phyloP scores from a whole-genome alignment of 2,888 invertebrate genomes.

The Phragmatobia fuliginosa region DNA sequence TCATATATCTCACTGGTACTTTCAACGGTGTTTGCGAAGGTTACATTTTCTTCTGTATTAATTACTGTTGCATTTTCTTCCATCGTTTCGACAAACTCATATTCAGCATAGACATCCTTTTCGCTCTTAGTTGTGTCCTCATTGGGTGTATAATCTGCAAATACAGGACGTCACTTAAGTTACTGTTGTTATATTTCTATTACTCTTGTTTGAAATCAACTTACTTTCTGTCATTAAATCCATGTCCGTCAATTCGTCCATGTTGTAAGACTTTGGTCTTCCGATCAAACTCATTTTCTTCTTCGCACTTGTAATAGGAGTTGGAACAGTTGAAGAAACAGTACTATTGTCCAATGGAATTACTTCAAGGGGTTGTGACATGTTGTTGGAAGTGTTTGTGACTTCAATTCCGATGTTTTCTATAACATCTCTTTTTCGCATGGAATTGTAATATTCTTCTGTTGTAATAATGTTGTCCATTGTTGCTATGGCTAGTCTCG shows the following conservation, averaged over 20 bases:
- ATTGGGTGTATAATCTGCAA: slow-evolving; percentile 62
- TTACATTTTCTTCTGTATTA: slow-evolving; percentile 11
- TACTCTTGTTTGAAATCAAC: slow-evolving; percentile 49
- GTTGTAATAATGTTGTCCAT: slow-evolving; percentile 55
- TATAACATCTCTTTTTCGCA: slow-evolving; percentile 62
- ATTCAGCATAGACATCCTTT: slow-evolving; percentile 64
- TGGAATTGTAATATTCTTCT: slow-evolving; percentile 49
- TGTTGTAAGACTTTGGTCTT: slow-evolving; percentile 71
- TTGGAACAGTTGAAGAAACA: slow-evolving; percentile 4
- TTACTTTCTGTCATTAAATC: slow-evolving; percentile 63
- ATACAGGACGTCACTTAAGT: slow-evolving; percentile 57
- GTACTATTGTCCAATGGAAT: background rate
- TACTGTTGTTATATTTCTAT: slow-evolving; percentile 31
- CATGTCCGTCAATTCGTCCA: slow-evolving; percentile 64
- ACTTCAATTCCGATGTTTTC: slow-evolving; percentile 39
- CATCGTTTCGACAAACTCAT: slow-evolving; percentile 52
- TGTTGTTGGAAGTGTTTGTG: slow-evolving; percentile 9
- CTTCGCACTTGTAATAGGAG: slow-evolving; percentile 30
- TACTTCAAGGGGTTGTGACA: background rate
- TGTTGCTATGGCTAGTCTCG: slow-evolving; percentile 69
- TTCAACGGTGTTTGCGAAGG: background rate
- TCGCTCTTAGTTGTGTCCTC: slow-evolving; percentile 48
- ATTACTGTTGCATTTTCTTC: slow-evolving; percentile 42
- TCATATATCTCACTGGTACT: background rate
- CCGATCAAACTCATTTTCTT: slow-evolving; percentile 63